These are phyloP conservation scores for Plemyria rubiginata DNA, from an alignment of 2,888 invertebrate species.

Conservation along the genomic window DNA sequence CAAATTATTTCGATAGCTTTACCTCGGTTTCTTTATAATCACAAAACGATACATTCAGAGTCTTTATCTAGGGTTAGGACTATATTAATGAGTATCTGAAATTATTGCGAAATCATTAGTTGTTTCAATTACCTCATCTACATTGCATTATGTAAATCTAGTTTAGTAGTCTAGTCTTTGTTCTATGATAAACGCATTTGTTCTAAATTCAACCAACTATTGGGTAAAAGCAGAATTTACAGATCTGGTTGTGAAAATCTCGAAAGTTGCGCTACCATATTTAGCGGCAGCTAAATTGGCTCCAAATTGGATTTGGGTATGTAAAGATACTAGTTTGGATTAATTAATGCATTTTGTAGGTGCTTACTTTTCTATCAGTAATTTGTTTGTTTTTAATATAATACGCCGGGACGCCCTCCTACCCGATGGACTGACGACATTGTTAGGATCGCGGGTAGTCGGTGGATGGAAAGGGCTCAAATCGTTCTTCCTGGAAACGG, in stretches of 20 bases:
- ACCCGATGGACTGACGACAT: too few species aligned
- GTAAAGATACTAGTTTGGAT: slow-evolving; percentile 45
- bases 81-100: too few species aligned
- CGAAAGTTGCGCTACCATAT: slow-evolving; percentile 51
- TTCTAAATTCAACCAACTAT: slow-evolving; percentile 58
- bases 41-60: too few species aligned
- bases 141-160: background rate
- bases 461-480: too few species aligned
- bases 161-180: slow-evolving; percentile 48
- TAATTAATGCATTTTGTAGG: slow-evolving; percentile 49
- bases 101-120: too few species aligned
- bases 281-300: slow-evolving; percentile 44
- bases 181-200: slow-evolving; percentile 72
- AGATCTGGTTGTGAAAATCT: slow-evolving; percentile 52
- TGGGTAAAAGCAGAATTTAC: slow-evolving; percentile 32
- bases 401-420: too few species aligned
- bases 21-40: too few species aligned
- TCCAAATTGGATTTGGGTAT: slow-evolving; percentile 49
- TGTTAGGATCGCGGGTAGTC: too few species aligned
- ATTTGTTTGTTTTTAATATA: background rate
- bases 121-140: background rate
- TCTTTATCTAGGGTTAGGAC: too few species aligned
- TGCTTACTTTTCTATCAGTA: slow-evolving; percentile 13
- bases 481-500: too few species aligned
- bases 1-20: too few species aligned